Percentiles rank a stretch among this genome's conserved stretches.
phyloP scores from a whole-genome alignment of 2,113 vertebrate genomes.

The Epinephelus moara region DNA sequence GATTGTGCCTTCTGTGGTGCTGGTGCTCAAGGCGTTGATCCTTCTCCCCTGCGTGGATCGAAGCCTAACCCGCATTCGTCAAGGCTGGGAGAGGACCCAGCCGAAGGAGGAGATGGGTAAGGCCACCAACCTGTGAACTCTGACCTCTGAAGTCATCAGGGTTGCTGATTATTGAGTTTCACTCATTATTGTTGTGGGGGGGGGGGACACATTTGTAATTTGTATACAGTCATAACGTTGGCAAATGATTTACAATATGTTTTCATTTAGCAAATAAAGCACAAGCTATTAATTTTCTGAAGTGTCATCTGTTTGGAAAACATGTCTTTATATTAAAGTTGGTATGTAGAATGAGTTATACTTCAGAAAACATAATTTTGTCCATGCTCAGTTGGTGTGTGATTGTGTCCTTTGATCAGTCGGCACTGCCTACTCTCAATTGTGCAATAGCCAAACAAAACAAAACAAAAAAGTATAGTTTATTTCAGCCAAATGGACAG shows the following conservation, averaged over 20 bases:
- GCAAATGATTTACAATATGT: not conserved
- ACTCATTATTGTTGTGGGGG: too few species aligned
- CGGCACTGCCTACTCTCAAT: not conserved
- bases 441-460: constrained; percentile 37
- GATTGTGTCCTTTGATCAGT: constrained; percentile 21
- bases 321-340: not conserved
- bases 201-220: not conserved
- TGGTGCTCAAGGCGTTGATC: constrained; percentile 89
- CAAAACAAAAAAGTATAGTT: constrained; percentile 20
- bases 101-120: not conserved
- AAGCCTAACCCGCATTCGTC: constrained; percentile 87
- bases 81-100: constrained; percentile 90
- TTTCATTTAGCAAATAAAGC: not conserved
- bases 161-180: not conserved
- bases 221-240: not conserved
- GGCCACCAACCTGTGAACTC: constrained; percentile 50
- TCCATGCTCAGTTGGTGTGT: not conserved
- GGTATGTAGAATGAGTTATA: not conserved
- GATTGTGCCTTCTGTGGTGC: constrained; percentile 87
- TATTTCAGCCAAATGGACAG: constrained; percentile 42
- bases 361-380: not conserved
- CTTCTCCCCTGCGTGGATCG: constrained; percentile 89
- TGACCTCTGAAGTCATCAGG: not conserved
- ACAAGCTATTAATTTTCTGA: not conserved
- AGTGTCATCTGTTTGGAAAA: not conserved